These are phyloP conservation scores for Eclectus roratus DNA, from an alignment of 2,113 vertebrate genomes.

Conservation along the genomic window DNA sequence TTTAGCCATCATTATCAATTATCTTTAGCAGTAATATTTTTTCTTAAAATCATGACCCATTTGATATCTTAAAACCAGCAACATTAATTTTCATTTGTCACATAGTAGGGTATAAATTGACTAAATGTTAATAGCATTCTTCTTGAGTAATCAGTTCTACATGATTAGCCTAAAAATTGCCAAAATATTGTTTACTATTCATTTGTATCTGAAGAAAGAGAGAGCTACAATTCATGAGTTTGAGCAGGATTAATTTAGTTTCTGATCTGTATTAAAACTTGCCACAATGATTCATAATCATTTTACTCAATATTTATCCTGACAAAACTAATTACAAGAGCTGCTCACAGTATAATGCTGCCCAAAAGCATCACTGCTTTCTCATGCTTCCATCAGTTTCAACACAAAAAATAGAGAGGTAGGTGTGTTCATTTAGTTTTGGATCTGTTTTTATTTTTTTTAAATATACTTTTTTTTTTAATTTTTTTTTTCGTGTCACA, in stretches of 20 bases:
- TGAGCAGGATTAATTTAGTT: conserved; percentile 76
- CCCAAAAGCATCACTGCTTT: conserved; percentile 11
- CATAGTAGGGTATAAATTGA: conserved; percentile 78
- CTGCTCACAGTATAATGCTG: neutral
- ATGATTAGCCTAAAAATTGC: conserved; percentile 82
- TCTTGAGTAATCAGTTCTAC: conserved; percentile 82
- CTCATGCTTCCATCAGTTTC: neutral
- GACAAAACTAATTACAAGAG: conserved; percentile 68
- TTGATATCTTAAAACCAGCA: conserved; percentile 77
- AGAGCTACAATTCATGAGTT: conserved; percentile 58
- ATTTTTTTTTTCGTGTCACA: neutral
- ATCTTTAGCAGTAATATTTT: conserved; percentile 63
- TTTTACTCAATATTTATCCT: conserved; percentile 71
- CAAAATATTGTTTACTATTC: conserved; percentile 82
- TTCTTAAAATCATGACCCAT: conserved; percentile 77
- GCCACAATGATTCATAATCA: conserved; percentile 77
- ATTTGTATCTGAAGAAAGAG: conserved; percentile 74
- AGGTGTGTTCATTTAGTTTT: neutral
- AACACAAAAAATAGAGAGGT: neutral
- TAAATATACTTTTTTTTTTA: neutral
- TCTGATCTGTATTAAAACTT: conserved; percentile 78
- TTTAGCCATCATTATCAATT: conserved; percentile 58
- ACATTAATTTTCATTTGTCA: conserved; percentile 84
- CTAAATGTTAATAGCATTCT: conserved; percentile 82
- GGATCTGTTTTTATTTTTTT: neutral